A percentile compares a stretch with the other conserved stretches of the same genome.
phyloP scores from a whole-genome alignment of 2,888 invertebrate genomes.

The Sicus ferrugineus region DNA sequence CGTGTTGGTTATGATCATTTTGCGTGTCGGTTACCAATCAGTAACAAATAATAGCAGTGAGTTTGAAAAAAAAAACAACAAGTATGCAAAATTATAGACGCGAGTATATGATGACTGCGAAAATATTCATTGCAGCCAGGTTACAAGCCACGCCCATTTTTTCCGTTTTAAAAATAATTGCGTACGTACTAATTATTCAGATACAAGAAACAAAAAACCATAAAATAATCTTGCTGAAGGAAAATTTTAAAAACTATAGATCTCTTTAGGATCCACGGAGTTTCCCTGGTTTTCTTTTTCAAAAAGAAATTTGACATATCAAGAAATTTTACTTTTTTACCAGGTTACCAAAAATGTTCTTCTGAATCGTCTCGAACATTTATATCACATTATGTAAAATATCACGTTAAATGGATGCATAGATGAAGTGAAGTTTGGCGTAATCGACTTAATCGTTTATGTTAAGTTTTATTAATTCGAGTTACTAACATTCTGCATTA shows the following conservation, averaged over 20 bases:
- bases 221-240: too few species aligned
- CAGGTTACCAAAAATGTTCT: neutral
- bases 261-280: too few species aligned
- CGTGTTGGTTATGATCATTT: conserved; percentile 19
- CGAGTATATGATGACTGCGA: neutral
- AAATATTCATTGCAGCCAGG: neutral
- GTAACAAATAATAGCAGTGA: neutral
- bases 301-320: too few species aligned
- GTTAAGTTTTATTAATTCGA: too few species aligned
- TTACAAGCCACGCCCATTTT: neutral
- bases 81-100: too few species aligned
- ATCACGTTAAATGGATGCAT: too few species aligned
- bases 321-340: neutral
- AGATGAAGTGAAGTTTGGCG: too few species aligned
- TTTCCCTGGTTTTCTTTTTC: neutral
- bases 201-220: neutral
- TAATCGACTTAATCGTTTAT: too few species aligned
- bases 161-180: neutral
- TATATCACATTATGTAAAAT: too few species aligned
- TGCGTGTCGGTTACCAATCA: conserved; percentile 24
- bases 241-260: too few species aligned
- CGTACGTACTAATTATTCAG: neutral
- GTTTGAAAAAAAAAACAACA: neutral
- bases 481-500: too few species aligned
- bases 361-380: too few species aligned